phyloP scores from a whole-genome alignment of 2,888 invertebrate species.

The Pedicia rivosa region DNA sequence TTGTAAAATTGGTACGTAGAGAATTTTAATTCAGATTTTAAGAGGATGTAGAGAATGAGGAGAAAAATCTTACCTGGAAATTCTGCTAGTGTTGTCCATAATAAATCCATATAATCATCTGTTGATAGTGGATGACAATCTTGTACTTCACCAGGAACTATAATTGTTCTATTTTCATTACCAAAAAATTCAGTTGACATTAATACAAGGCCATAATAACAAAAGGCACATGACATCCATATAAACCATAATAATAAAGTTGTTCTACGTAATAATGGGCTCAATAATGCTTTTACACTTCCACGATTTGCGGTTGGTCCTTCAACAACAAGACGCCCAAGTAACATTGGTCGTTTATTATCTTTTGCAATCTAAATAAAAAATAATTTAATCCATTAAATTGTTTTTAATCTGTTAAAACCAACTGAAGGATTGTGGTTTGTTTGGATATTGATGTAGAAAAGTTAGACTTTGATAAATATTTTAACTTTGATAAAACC shows the following conservation, averaged over 20 bases:
- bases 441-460: too few species aligned
- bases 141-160: constrained; percentile 21
- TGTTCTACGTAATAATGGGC: constrained; percentile 66
- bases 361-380: constrained; percentile 54
- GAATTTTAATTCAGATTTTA: too few species aligned
- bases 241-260: constrained; percentile 85
- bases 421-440: too few species aligned
- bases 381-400: background rate
- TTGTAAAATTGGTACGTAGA: too few species aligned
- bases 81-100: constrained; percentile 89
- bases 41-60: too few species aligned
- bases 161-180: constrained; percentile 10
- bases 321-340: constrained; percentile 71
- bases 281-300: constrained; percentile 51
- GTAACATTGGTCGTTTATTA: constrained; percentile 76
- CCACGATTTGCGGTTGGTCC: constrained; percentile 43
- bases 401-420: too few species aligned
- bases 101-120: constrained; percentile 78
- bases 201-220: constrained; percentile 86
- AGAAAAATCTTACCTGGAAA: too few species aligned
- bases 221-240: constrained; percentile 90
- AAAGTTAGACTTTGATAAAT: too few species aligned
- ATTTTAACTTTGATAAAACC: too few species aligned
- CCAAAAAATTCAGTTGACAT: constrained; percentile 84
- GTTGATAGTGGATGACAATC: constrained; percentile 59